Evolutionary conservation across 2,888 invertebrate species (phyloP).

Genomic region (Idaea straminata): DNA sequence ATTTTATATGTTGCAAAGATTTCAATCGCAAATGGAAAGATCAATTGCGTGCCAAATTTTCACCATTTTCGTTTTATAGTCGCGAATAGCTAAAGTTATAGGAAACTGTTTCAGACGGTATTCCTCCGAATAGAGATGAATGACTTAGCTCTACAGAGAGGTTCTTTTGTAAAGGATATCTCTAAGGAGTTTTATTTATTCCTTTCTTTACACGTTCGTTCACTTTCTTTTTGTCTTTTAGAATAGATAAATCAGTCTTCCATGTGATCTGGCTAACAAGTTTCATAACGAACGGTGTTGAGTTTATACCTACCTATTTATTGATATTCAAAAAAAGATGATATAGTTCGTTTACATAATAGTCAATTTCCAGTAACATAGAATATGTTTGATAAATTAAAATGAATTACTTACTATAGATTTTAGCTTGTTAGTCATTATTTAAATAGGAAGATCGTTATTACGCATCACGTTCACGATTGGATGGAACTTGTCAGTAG

Average conservation of each 20-base stretch:
- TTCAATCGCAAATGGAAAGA: conserved; percentile 1
- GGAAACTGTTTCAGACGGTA: neutral
- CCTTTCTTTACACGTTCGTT: conserved; percentile 14
- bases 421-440: too few species aligned
- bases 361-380: too few species aligned
- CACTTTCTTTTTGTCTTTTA: conserved; percentile 13
- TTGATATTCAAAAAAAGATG: neutral
- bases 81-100: neutral
- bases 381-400: too few species aligned
- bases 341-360: too few species aligned
- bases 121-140: conserved; percentile 11
- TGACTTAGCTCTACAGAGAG: conserved; percentile 17
- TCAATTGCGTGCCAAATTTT: neutral
- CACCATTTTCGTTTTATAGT: neutral
- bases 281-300: neutral
- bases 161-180: conserved; percentile 11
- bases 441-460: too few species aligned
- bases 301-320: neutral
- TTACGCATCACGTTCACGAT: too few species aligned
- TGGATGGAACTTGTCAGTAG: too few species aligned
- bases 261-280: conserved; percentile 2
- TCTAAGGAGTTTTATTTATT: conserved; percentile 17
- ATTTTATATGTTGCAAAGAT: neutral
- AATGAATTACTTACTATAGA: too few species aligned
- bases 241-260: conserved; percentile 17